Conservation (phyloP, 2,113 vertebrate genomes). For the Tinamus guttatus region DNA sequence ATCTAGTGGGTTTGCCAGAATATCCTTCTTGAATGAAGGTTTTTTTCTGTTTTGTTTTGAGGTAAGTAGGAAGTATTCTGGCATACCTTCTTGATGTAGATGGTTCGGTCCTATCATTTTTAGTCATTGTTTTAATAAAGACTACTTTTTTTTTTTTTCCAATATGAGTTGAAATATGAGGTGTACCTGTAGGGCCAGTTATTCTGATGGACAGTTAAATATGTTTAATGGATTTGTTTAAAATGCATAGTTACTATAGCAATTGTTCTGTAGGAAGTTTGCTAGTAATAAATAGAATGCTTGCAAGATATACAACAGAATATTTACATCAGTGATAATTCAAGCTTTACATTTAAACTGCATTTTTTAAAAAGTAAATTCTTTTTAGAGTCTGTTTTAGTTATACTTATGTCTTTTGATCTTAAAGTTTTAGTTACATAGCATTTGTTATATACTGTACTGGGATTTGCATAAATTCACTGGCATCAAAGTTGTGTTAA, state of each 20-base stretch:
- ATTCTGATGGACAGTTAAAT: no score
- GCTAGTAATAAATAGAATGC: background rate
- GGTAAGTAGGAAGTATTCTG: background rate
- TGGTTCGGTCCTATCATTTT: background rate
- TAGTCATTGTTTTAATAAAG: background rate
- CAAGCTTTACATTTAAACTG: background rate
- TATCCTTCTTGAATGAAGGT: background rate
- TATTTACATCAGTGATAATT: background rate
- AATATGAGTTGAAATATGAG: background rate
- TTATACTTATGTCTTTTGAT: background rate
- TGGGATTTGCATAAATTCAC: background rate
- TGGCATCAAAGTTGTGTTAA: background rate
- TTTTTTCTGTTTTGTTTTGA: background rate
- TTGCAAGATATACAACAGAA: background rate
- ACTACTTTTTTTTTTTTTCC: background rate
- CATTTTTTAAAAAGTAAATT: background rate
- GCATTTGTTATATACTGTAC: background rate
- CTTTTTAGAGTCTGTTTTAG: background rate
- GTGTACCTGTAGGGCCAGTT: background rate
- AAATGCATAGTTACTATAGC: background rate
- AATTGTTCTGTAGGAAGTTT: background rate
- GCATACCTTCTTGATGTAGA: background rate
- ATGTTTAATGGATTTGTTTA: constrained; percentile 19
- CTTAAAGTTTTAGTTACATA: background rate
- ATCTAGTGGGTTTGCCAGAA: background rate